Conservation (phyloP, 1,140 invertebrate species). For the Conopomorpha cramerella region DNA sequence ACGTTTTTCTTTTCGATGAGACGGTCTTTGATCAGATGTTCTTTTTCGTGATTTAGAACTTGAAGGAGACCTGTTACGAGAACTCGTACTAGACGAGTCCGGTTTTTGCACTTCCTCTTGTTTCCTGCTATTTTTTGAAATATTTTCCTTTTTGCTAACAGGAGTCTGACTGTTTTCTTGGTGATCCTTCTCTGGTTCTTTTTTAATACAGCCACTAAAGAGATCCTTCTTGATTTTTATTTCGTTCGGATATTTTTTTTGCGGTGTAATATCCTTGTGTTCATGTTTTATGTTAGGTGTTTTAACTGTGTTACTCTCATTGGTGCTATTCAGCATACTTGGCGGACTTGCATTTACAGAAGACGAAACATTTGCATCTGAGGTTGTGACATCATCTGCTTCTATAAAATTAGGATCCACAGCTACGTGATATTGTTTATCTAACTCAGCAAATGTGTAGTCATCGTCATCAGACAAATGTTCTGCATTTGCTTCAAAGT, state of each 20-base stretch:
- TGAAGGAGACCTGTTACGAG: conserved; percentile 10
- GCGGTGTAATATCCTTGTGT: too few species aligned
- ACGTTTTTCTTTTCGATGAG: conserved; percentile 49
- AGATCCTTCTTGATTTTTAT: background rate
- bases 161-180: conserved; percentile 6
- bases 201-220: background rate
- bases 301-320: background rate
- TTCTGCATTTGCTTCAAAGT: conserved; percentile 25
- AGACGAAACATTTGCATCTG: background rate
- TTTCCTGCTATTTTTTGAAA: too few species aligned
- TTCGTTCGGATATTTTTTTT: background rate
- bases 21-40: conserved; percentile 35
- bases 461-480: conserved; percentile 38
- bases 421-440: conserved; percentile 48
- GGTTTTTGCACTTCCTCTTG: conserved; percentile 13
- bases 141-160: too few species aligned
- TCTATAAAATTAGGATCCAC: conserved; percentile 47
- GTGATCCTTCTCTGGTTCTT: conserved; percentile 6
- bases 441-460: conserved; percentile 46
- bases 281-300: background rate
- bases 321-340: background rate
- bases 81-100: conserved; percentile 5
- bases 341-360: too few species aligned
- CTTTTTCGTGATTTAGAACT: conserved; percentile 29
- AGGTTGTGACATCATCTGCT: conserved; percentile 9